Base-by-base conservation (phyloP, 2,888 invertebrate genomes). In the Rhamphomyia laevipes region DNA sequence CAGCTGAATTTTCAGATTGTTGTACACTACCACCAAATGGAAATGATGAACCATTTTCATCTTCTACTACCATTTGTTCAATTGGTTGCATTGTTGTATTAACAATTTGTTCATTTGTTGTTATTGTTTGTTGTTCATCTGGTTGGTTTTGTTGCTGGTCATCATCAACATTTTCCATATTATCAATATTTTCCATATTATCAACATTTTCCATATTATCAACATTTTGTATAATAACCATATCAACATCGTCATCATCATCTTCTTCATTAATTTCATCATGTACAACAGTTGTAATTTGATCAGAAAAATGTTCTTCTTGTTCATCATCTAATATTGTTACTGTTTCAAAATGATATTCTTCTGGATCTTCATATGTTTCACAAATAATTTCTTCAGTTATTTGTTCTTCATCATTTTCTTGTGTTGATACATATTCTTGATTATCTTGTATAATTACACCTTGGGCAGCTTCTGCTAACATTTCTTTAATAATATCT, bases 1-100 rank as follows among this genome's bases (percentile, higher is more conserved):
- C 70, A 49, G 69, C 68, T 5, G 70, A 69, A 5, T 66, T 68
- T 50, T 70, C 68, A 1, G 70, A 68, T 42, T 65, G 67, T 13
- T 58, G 59, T 3, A 61, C 62, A 3, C 53, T 59, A 1, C 64
- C 21, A n/a, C 42, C 42, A 53, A 71, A 70, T 1, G 70, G 71
- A 56, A 71, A 70, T 10, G 70, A 71, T 9, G 68, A 27, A 2
- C 23, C 23, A 27, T 27, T 27, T 27, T 27, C 23, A 27, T 27
- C 23, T 7, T 27, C 23, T 7, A n/a, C n/a, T n/a, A 27, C 23
- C 23, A 27, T 27, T 27, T 27, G 23, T 9, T 27, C 23, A 27
- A 27, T 27, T 27, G 23, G 23, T 27, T 27, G 23, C 23, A 27
- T 27, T 6, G 23, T 7, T 27, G 23, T 27, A n/a, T n/a, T n/a